Evolutionary conservation across 2,888 invertebrate genomes (phyloP).

Genomic region (Catocala nupta): DNA sequence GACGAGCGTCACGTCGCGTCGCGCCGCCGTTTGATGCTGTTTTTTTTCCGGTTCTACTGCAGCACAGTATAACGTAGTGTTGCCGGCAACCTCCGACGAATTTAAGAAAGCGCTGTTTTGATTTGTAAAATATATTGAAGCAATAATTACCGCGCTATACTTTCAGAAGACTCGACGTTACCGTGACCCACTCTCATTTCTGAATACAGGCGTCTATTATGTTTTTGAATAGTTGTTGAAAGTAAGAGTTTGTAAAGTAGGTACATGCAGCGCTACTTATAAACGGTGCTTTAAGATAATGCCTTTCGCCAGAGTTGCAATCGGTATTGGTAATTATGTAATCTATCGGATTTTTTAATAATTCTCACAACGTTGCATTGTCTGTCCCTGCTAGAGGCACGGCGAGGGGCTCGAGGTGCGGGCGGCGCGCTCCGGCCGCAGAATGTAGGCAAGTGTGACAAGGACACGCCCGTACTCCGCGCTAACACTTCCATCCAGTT

Average conservation of each 20-base stretch:
- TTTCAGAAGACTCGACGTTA: conserved; percentile 21
- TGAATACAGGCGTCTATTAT: conserved; percentile 12
- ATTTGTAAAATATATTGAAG: conserved; percentile 22
- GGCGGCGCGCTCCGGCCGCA: conserved; percentile 76
- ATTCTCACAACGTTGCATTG: conserved; percentile 79
- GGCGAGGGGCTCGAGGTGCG: conserved; percentile 66
- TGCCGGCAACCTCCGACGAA: conserved; percentile 20
- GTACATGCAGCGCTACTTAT: conserved; percentile 22
- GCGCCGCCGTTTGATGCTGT: conserved; percentile 71
- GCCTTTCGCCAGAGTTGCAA: conserved; percentile 27
- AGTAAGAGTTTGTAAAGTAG: conserved; percentile 33
- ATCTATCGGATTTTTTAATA: conserved; percentile 70
- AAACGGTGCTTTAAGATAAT: conserved; percentile 19
- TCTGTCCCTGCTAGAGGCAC: conserved; percentile 75
- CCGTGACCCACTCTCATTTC: conserved; percentile 14
- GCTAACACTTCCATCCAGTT: conserved; percentile 87
- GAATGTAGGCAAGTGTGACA: conserved; percentile 88
- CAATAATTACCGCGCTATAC: conserved; percentile 29
- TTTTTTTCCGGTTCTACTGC: conserved; percentile 80
- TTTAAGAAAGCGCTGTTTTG: conserved; percentile 52
- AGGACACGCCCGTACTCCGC: conserved; percentile 86
- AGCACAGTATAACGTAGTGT: conserved; percentile 59
- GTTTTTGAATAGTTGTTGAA: conserved; percentile 28
- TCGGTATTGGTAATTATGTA: conserved; percentile 56
- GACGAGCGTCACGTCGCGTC: conserved; percentile 80